phyloP scores from a whole-genome alignment of 2,113 vertebrate genomes.

The Pygoscelis adeliae region DNA sequence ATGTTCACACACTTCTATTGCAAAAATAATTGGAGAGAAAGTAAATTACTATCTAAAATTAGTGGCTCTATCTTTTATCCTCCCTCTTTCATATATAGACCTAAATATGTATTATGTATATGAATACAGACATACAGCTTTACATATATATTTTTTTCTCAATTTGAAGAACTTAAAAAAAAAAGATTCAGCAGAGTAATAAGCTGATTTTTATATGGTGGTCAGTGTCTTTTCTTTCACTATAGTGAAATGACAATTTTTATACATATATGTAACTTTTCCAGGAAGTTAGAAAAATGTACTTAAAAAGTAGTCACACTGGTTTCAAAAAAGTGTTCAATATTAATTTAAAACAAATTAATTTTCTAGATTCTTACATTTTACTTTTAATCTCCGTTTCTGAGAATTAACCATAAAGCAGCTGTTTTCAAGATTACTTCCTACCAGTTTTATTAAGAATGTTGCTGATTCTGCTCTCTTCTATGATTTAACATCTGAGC shows the following conservation, averaged over 20 bases:
- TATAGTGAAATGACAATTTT: not conserved
- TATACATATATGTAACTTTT: not conserved
- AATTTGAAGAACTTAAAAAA: not conserved
- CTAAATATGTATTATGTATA: not conserved
- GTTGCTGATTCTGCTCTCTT: not conserved
- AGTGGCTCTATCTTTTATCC: not conserved
- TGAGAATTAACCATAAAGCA: not conserved
- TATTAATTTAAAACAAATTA: not conserved
- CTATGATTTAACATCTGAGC: not conserved
- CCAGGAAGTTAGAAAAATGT: not conserved
- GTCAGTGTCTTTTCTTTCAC: not conserved
- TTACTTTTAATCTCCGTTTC: not conserved
- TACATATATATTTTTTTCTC: no score
- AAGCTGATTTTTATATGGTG: not conserved
- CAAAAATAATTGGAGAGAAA: not conserved
- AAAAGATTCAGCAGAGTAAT: not conserved
- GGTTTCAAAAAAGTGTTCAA: not conserved
- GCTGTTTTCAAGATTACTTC: not conserved
- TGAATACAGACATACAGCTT: not conserved
- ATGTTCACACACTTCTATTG: not conserved
- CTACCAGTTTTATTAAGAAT: not conserved
- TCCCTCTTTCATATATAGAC: not conserved
- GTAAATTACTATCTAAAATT: not conserved
- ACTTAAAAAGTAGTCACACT: not conserved
- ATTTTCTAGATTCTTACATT: not conserved